Evolutionary conservation across 2,888 invertebrate genomes (phyloP).

Genomic region (Aleiodes alternator): DNA sequence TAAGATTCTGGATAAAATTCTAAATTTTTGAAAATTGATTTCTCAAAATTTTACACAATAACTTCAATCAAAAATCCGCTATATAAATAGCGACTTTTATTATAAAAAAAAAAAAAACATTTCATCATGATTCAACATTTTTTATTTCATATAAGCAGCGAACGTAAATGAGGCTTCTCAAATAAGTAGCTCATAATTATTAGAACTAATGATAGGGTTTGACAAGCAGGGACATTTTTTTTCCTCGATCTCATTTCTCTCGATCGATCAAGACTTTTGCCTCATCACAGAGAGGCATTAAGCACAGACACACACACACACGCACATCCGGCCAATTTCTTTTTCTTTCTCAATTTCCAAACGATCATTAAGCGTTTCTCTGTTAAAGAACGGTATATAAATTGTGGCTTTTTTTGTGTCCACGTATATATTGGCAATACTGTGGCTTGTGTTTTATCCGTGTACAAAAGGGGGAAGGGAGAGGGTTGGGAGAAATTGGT

Average conservation of each 20-base stretch:
- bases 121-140: no score
- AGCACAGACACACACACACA: conserved; percentile 5
- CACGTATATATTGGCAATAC: conserved; percentile 21
- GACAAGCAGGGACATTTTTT: not conserved
- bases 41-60: no score
- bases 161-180: no score
- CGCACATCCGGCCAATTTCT: conserved; percentile 35
- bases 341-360: conserved; percentile 32
- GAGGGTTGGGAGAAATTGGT: not conserved
- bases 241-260: not conserved
- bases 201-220: no score
- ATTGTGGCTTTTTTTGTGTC: conserved; percentile 11
- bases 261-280: conserved; percentile 5
- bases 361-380: conserved; percentile 31
- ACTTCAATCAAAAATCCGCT: no score
- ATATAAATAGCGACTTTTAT: no score
- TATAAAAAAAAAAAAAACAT: no score
- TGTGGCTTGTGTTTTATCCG: conserved; percentile 22
- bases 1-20: no score
- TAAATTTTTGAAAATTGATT: no score
- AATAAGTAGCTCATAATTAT: no score
- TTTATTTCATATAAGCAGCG: no score
- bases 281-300: conserved; percentile 11
- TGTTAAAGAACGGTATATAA: conserved; percentile 29
- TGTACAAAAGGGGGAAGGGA: not conserved